Conservation (phyloP, 2,113 vertebrate genomes). For the Pseudonaja textilis region DNA sequence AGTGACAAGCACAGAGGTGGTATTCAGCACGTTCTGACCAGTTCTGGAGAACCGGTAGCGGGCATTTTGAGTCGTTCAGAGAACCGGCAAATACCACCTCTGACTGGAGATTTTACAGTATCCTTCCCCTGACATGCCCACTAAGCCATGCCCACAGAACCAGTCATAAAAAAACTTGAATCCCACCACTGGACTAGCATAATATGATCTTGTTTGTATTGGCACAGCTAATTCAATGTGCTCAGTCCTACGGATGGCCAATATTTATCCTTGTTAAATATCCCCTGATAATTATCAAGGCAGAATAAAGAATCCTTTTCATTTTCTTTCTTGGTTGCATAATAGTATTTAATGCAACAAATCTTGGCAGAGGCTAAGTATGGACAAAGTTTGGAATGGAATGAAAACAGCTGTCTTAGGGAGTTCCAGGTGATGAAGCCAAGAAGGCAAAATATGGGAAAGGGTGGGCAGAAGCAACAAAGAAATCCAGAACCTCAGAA, state of each 20-base stretch:
- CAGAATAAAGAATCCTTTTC: constrained; percentile 28
- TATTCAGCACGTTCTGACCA: too few species aligned
- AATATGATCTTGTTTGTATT: neutral
- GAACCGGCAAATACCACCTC: too few species aligned
- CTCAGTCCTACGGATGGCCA: neutral
- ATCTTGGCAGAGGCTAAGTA: constrained; percentile 26
- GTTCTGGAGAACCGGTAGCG: too few species aligned
- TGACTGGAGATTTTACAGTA: too few species aligned
- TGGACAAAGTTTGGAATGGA: constrained; percentile 52
- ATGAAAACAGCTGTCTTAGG: constrained; percentile 48
- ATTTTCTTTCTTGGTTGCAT: constrained; percentile 39
- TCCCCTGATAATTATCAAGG: constrained; percentile 48
- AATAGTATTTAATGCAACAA: constrained; percentile 44
- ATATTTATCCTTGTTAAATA: constrained; percentile 19
- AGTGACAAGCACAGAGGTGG: too few species aligned
- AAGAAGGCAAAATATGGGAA: neutral
- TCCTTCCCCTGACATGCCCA: too few species aligned
- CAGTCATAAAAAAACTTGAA: too few species aligned
- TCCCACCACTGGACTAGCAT: neutral
- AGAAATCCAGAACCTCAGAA: constrained; percentile 26
- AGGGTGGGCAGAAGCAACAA: constrained; percentile 9
- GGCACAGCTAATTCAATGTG: neutral
- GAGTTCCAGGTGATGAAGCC: neutral
- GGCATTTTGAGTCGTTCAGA: too few species aligned
- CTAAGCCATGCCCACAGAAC: too few species aligned